A percentile compares a stretch with the other conserved stretches of the same genome.
Conservation (phyloP, 2,113 vertebrate genomes). For the Capra hircus region DNA sequence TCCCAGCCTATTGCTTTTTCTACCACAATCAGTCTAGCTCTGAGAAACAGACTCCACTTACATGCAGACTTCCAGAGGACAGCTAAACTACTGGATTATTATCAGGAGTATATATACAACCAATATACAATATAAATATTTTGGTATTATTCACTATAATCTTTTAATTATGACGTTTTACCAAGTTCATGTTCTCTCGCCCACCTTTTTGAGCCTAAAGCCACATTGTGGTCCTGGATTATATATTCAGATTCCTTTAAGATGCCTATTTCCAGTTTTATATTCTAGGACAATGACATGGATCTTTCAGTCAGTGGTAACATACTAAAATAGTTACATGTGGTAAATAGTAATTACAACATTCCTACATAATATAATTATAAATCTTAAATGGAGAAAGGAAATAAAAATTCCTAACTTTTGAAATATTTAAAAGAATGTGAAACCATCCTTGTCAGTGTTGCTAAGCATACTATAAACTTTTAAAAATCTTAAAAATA, state of each 20-base stretch:
- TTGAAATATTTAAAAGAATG: conserved; percentile 3
- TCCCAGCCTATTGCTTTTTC: background rate
- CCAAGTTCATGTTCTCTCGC: background rate
- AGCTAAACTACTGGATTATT: background rate
- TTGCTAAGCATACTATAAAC: background rate
- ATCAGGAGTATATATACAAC: background rate
- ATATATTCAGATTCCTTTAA: background rate
- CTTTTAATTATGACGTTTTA: background rate
- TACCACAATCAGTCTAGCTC: background rate
- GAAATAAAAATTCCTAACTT: background rate
- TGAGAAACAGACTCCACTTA: background rate
- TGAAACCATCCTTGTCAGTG: background rate
- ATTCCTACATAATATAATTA: background rate
- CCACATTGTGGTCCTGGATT: background rate
- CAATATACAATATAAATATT: background rate
- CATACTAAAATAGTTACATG: background rate
- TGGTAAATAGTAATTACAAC: background rate
- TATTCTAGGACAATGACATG: background rate
- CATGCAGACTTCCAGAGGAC: background rate
- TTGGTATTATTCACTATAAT: background rate
- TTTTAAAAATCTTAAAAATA: background rate
- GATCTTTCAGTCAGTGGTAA: background rate
- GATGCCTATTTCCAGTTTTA: background rate
- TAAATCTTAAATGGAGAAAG: background rate
- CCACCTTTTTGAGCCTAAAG: background rate